Percentiles rank a stretch among this genome's conserved stretches.
phyloP scores from a whole-genome alignment of 2,113 vertebrate genomes.

The Callipepla californica region DNA sequence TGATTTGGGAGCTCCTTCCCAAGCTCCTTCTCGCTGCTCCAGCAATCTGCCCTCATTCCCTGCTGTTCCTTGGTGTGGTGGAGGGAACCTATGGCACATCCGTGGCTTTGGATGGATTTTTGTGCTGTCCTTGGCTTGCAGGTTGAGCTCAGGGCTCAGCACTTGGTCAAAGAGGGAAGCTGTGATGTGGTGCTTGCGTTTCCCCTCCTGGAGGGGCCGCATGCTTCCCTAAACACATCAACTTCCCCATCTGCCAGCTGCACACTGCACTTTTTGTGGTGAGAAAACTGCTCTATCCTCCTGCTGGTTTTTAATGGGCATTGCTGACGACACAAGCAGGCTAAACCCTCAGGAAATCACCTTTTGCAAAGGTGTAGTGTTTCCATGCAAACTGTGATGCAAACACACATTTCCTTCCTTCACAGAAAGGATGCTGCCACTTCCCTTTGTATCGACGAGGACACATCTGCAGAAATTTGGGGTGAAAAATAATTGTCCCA shows the following conservation, averaged over 20 bases:
- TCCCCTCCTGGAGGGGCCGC: neutral
- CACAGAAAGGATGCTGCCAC: neutral
- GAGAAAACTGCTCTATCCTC: neutral
- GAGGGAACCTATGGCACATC: neutral
- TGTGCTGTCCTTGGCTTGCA: neutral
- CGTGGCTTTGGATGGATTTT: accelerated
- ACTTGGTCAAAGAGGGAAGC: neutral
- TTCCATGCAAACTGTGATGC: neutral
- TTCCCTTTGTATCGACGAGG: neutral
- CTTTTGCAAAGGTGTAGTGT: accelerated
- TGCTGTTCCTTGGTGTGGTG: accelerated
- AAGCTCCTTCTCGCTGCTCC: neutral
- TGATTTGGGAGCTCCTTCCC: neutral
- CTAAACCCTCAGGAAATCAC: neutral
- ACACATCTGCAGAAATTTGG: neutral
- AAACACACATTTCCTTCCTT: neutral
- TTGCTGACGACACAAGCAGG: neutral
- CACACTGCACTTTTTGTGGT: neutral
- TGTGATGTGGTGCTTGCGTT: neutral
- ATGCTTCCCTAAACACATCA: neutral
- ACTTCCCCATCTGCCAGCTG: neutral
- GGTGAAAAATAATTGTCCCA: neutral
- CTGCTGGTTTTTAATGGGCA: neutral
- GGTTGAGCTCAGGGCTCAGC: neutral
- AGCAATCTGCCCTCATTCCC: accelerated